phyloP scores from a whole-genome alignment of 2,888 invertebrate genomes.

The Dione juno region DNA sequence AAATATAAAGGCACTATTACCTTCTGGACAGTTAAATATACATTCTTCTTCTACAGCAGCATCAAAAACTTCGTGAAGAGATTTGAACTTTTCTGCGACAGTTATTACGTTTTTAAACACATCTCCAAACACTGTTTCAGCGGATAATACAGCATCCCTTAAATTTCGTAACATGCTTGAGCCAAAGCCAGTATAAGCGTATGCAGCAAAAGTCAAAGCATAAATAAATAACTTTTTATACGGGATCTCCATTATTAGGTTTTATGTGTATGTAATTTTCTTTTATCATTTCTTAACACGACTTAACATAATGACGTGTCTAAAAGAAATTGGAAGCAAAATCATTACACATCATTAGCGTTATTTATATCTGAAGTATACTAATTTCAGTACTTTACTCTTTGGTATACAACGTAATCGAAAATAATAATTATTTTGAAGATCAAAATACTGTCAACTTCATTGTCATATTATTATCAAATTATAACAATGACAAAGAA shows the following conservation, averaged over 20 bases:
- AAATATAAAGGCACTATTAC: constrained; percentile 55
- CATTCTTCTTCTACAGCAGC: constrained; percentile 94
- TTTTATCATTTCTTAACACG: constrained; percentile 31
- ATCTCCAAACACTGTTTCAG: constrained; percentile 91
- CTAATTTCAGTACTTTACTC: no score
- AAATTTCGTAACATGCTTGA: constrained; percentile 88
- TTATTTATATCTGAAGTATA: constrained; percentile 29
- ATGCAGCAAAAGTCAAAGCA: constrained; percentile 88
- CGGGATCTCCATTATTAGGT: constrained; percentile 86
- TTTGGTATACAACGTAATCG: neutral
- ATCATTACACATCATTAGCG: constrained; percentile 15
- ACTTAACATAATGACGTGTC: constrained; percentile 44
- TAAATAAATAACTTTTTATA: constrained; percentile 90
- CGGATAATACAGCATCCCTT: constrained; percentile 90
- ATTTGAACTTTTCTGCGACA: constrained; percentile 88
- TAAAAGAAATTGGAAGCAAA: constrained; percentile 26
- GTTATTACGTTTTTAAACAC: constrained; percentile 89
- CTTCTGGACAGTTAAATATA: constrained; percentile 88
- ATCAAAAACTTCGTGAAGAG: constrained; percentile 91
- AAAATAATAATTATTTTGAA: neutral
- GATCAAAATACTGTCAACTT: neutral
- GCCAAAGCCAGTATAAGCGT: constrained; percentile 92
- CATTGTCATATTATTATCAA: neutral
- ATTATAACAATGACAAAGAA: no score
- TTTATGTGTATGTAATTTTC: constrained; percentile 19